Evolutionary conservation across 2,888 invertebrate genomes (phyloP).

Genomic region (Brenthis hecate): DNA sequence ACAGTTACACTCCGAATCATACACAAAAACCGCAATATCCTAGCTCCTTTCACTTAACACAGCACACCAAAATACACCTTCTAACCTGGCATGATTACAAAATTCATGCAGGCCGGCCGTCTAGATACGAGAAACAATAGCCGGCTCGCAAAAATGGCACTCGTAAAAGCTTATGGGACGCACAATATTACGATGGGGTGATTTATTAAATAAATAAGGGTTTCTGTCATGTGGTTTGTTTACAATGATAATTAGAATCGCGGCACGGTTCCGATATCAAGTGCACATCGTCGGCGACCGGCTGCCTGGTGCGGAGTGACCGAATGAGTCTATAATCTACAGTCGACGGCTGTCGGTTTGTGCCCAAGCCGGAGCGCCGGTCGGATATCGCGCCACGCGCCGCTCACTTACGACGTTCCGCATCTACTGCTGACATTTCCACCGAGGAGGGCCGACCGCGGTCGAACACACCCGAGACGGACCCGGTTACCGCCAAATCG

Average conservation of each 20-base stretch:
- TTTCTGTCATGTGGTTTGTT: constrained; percentile 69
- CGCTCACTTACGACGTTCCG: constrained; percentile 47
- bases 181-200: constrained; percentile 39
- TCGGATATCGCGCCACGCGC: constrained; percentile 53
- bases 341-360: constrained; percentile 26
- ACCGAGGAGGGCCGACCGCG: constrained; percentile 54
- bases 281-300: constrained; percentile 46
- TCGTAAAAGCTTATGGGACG: constrained; percentile 10
- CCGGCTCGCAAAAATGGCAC: constrained; percentile 21
- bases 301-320: constrained; percentile 42
- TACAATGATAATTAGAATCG: constrained; percentile 53
- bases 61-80: constrained; percentile 58
- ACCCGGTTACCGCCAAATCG: constrained; percentile 57
- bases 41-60: constrained; percentile 71
- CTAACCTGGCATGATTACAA: constrained; percentile 54
- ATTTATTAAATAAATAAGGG: constrained; percentile 61
- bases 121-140: constrained; percentile 52
- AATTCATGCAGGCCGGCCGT: constrained; percentile 66
- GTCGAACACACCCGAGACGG: constrained; percentile 58
- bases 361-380: constrained; percentile 35
- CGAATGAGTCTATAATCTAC: background rate
- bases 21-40: constrained; percentile 52
- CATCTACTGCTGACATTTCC: constrained; percentile 38
- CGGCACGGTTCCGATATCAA: constrained; percentile 31
- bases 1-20: constrained; percentile 54